Percentiles rank a stretch among this genome's conserved stretches.
phyloP scores from a whole-genome alignment of 2,797 vertebrate genomes.

The Danio tinwini region DNA sequence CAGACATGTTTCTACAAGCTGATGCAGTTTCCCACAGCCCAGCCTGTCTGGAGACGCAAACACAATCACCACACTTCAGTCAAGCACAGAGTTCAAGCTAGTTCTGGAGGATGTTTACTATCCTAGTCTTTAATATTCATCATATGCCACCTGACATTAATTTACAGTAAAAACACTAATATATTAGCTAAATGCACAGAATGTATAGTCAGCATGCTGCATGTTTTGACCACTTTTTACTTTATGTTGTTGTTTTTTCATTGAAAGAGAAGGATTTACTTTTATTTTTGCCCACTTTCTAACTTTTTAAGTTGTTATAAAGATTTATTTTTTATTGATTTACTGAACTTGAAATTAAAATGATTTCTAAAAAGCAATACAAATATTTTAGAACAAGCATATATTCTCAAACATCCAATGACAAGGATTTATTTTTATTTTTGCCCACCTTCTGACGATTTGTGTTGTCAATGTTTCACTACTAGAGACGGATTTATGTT shows the following conservation, averaged over 20 bases:
- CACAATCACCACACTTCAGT: conserved; percentile 10
- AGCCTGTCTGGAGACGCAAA: conserved; percentile 34
- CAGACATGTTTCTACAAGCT: conserved; percentile 34
- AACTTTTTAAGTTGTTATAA: too few relatives aligned
- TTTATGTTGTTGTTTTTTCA: not conserved
- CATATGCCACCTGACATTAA: not conserved
- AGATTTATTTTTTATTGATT: not conserved
- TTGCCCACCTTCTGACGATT: too few relatives aligned
- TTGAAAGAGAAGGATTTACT: not conserved
- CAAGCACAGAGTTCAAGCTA: not conserved
- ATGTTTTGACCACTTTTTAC: not conserved
- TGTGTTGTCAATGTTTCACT: too few relatives aligned
- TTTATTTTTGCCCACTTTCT: too few relatives aligned
- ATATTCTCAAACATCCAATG: too few relatives aligned
- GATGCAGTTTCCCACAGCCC: conserved; percentile 16
- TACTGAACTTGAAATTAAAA: not conserved
- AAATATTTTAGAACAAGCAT: not conserved
- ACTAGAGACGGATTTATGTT: too few relatives aligned
- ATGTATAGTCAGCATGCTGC: not conserved
- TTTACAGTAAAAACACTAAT: not conserved
- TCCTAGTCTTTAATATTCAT: not conserved
- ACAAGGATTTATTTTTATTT: too few relatives aligned
- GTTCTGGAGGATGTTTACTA: not conserved
- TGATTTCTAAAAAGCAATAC: not conserved
- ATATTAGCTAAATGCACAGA: not conserved